Conservation (phyloP, 2,888 invertebrate genomes). For the Galerucella nymphaeae region DNA sequence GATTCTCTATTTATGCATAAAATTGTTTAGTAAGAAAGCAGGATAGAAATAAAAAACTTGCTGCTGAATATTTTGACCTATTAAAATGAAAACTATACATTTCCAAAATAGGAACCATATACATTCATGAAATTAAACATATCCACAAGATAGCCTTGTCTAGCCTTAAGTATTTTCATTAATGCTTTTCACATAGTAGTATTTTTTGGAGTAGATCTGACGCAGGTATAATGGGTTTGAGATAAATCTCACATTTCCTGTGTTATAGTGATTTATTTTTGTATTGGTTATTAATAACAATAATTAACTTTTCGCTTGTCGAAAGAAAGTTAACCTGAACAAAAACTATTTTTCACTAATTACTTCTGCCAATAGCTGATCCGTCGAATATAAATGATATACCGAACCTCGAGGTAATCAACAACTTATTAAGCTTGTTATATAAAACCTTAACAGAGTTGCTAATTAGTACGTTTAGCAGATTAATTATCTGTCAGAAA, state of each 20-base stretch:
- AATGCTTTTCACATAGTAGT: no score
- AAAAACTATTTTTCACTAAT: conserved; percentile 19
- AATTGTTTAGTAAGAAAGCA: no score
- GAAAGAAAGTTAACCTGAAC: not conserved
- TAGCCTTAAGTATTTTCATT: no score
- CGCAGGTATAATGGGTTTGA: no score
- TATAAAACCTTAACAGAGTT: conserved; percentile 50
- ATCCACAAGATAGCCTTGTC: no score
- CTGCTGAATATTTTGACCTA: no score
- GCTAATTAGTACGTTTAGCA: conserved; percentile 50
- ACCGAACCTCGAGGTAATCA: conserved; percentile 41
- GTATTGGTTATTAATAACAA: not conserved
- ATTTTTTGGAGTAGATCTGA: no score
- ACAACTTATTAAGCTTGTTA: conserved; percentile 50
- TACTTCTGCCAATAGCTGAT: conserved; percentile 18
- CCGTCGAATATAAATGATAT: conserved; percentile 38
- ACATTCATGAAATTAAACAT: no score
- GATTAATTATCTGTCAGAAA: conserved; percentile 52
- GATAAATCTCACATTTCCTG: not conserved
- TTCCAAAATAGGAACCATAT: no score
- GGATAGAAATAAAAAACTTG: no score
- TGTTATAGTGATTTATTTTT: not conserved
- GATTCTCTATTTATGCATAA: no score
- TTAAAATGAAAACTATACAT: no score
- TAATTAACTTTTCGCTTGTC: not conserved